A percentile compares a stretch with the other conserved stretches of the same genome.
These are phyloP conservation scores for Nesospiza acunhae DNA, from an alignment of 2,113 vertebrate genomes.

Conservation along the genomic window DNA sequence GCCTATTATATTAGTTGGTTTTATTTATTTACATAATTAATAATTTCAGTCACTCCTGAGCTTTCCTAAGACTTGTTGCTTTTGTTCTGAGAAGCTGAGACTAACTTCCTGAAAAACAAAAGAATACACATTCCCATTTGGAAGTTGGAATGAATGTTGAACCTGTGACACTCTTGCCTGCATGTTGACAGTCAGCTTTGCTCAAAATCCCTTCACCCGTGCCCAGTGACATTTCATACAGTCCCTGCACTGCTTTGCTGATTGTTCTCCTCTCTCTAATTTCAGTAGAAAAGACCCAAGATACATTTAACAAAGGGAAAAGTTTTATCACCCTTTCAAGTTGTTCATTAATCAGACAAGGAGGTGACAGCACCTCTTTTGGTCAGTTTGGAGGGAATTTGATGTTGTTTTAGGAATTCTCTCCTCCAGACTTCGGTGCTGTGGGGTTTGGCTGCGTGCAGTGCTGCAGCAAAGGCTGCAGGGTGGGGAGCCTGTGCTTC, in stretches of 20 bases:
- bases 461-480: neutral
- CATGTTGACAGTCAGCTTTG: neutral
- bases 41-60: neutral
- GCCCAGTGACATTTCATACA: neutral
- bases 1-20: neutral
- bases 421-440: neutral
- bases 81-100: neutral
- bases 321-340: neutral
- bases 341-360: neutral
- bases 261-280: neutral
- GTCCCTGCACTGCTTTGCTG: neutral
- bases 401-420: neutral
- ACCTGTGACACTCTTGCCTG: neutral
- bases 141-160: neutral
- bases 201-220: neutral
- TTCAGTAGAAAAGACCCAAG: neutral
- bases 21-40: neutral
- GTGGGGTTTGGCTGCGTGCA: neutral
- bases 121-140: accelerated
- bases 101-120: neutral
- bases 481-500: neutral
- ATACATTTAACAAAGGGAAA: neutral
- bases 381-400: neutral
- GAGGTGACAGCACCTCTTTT: neutral
- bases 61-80: neutral